Base-by-base conservation (phyloP, 2,888 invertebrate species). In the Lacanobia oleracea region DNA sequence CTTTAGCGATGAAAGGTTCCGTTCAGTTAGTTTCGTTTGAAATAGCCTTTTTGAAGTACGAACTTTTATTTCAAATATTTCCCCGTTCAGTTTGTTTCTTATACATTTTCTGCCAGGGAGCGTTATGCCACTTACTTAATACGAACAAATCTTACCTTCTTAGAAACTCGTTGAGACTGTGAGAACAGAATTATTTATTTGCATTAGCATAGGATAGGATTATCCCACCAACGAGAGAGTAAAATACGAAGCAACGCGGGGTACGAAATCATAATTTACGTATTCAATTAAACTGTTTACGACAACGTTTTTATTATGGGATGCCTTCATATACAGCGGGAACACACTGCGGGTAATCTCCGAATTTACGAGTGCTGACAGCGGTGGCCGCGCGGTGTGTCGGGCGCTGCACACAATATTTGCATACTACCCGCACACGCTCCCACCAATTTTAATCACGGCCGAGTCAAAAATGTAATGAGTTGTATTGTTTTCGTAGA, bases 291-390 rank as follows among this genome's bases (percentile, higher is more conserved):
- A 77, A 78, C 48, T 75, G 74, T 77, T 70, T 69, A 75, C 74
- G 75, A 75, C 67, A 69, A 67, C 73, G 72, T 77, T 86, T 86
- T 81, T 83, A 80, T 78, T 79, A 81, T 62, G 72, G 68, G 50
- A 74, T 81, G 79, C 68, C 77, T 79, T 79, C 72, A 73, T 66
- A 75, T 81, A 67, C 71, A 77, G 78, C 77, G 72, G 59, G 72
- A 74, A 74, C 71, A 83, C 77, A 74, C 82, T 69, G 78, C 77
- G 81, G 78, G 81, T 79, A 84, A 84, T 85, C 84, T 76, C 80
- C 74, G 69, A 84, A 86, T 86, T 86, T 83, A 86, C 79, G 87
- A 84, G 79, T 81, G 77, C 80, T 75, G 85, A 82, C 75, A 76
- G 74, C 72, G 77, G 50, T 54, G 62, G 54, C 54, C 68, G 48